These are phyloP conservation scores for Pangasius macronema DNA, from an alignment of 2,797 vertebrate genomes.

Conservation along the genomic window DNA sequence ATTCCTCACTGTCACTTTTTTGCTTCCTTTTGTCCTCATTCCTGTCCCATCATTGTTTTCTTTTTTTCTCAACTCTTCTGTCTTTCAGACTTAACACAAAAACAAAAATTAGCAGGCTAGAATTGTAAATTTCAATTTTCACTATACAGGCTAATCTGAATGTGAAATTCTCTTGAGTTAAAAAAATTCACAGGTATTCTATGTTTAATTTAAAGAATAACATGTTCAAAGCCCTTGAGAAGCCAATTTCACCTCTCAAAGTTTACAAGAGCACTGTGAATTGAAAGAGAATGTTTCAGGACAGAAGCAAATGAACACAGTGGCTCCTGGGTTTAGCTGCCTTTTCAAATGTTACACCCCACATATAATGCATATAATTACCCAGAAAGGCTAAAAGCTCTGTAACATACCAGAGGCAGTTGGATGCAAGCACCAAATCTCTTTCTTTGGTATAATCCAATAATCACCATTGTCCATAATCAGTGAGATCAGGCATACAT, in stretches of 20 bases:
- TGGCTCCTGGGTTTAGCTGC: not conserved
- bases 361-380: not conserved
- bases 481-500: not conserved
- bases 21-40: conserved; percentile 16
- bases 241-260: not conserved
- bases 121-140: not conserved
- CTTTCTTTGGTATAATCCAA: conserved; percentile 5
- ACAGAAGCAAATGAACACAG: not conserved
- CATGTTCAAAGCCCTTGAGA: not conserved
- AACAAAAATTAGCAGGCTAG: not conserved
- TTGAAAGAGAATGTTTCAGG: not conserved
- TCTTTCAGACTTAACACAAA: not conserved
- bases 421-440: not conserved
- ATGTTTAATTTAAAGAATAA: not conserved
- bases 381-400: not conserved
- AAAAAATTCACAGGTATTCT: not conserved
- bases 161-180: not conserved
- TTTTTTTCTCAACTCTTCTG: not conserved
- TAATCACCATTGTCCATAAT: not conserved
- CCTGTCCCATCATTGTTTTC: conserved; percentile 17
- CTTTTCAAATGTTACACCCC: not conserved
- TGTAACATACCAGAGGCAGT: not conserved
- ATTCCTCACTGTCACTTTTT: not conserved
- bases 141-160: not conserved
- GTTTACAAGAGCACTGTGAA: not conserved